Percentiles rank a stretch among this genome's conserved stretches.
These are phyloP conservation scores for Ephestia elutella DNA, from an alignment of 1,140 invertebrate species.

Conservation along the genomic window DNA sequence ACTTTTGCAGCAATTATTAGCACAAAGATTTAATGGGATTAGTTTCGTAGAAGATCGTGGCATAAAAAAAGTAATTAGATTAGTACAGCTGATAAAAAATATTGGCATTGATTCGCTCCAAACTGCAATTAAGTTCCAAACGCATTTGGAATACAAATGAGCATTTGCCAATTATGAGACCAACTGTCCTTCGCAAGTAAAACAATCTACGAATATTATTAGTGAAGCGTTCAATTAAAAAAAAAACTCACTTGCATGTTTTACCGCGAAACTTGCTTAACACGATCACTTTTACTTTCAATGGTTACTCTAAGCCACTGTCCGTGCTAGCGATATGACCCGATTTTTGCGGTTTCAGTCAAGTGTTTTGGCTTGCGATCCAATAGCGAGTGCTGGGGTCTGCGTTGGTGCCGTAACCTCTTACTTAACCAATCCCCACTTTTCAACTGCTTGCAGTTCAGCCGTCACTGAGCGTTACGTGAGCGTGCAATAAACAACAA, in stretches of 20 bases:
- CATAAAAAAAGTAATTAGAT: no score
- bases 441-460: slow-evolving; percentile 18
- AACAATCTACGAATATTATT: slow-evolving; percentile 18
- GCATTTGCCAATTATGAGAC: slow-evolving; percentile 6
- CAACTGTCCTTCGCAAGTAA: slow-evolving; percentile 23
- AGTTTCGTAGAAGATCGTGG: no score
- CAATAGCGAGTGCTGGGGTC: slow-evolving; percentile 47
- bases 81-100: neutral
- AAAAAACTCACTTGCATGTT: slow-evolving; percentile 40
- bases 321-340: slow-evolving; percentile 32
- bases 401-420: slow-evolving; percentile 51
- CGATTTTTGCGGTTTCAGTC: slow-evolving; percentile 39
- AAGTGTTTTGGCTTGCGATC: slow-evolving; percentile 36
- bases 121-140: neutral
- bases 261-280: slow-evolving; percentile 11
- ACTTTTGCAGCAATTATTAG: no score
- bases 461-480: slow-evolving; percentile 32
- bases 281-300: slow-evolving; percentile 47
- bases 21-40: no score
- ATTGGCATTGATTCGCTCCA: neutral
- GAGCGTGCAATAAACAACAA: slow-evolving; percentile 22
- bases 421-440: slow-evolving; percentile 63
- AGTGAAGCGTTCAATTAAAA: neutral
- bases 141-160: neutral
- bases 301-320: slow-evolving; percentile 12